Base-by-base conservation (phyloP, 1,140 invertebrate genomes). In the Bombus breviceps region DNA sequence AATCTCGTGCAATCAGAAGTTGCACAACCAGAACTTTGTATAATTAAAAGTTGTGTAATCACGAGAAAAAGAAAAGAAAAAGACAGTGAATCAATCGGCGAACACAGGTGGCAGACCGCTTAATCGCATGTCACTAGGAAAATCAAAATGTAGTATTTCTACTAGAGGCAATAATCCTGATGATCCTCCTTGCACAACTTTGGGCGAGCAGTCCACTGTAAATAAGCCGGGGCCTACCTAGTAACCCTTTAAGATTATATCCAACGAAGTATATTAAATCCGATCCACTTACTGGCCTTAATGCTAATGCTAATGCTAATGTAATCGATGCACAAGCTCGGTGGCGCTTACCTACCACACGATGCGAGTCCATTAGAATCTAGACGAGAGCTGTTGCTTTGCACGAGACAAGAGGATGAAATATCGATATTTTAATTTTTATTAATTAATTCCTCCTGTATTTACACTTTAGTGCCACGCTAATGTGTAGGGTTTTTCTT, bases 231-330 rank as follows among this genome's bases (percentile, higher is more conserved):
- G 47, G 5, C 28, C 37, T 62, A 66, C 13, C 69, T 83, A 89
- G 83, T 89, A 77, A 28, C 72, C 71, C 71, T 80, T 83, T 76
- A 88, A 89, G 84, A 89, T 89, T 74, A 72, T 69, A 86, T 77
- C 59, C 80, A 66, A 10, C 69, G 18, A 53, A 64, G 79, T 89
- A 89, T 89, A 89, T 89, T 89, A 89, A 89, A 89, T 86, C 64
- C 64, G 69, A 89, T 86, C 80, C 64, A 82, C 84, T 79, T 80
- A 66, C 76, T 77, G 37, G 64, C 53, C 66, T 39, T 37, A 69
- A 69, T 25, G 34, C 72, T 80, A 86, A 89, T 37, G 68, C 66
- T 83, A 86, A 89, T 86, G 83, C 87, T 89, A 89, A 89, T 86
- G 72, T 86, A 89, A 89, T 89, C 88, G 80, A 86, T 86, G 88